Conservation (phyloP, 2,888 invertebrate species). For the Isotomurus palustris region DNA sequence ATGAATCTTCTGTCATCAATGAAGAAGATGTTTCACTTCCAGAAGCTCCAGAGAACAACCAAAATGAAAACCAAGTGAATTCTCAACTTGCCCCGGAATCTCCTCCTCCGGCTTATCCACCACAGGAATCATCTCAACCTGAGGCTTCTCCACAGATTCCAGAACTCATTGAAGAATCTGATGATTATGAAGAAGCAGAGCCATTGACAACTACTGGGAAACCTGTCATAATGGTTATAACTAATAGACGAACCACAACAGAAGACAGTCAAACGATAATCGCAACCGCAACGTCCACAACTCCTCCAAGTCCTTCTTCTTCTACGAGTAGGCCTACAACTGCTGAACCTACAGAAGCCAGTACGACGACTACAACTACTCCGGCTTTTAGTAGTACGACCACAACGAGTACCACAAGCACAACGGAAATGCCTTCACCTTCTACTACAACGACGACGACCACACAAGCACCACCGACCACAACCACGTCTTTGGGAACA, state of each 20-base stretch:
- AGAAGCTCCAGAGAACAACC: too few species aligned
- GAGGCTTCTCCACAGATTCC: too few species aligned
- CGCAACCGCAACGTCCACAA: not conserved
- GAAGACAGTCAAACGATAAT: not conserved
- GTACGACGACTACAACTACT: not conserved
- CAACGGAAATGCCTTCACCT: not conserved
- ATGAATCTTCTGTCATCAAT: too few species aligned
- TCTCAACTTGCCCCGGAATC: not conserved
- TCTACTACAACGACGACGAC: slow-evolving; percentile 1
- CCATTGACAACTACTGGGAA: not conserved
- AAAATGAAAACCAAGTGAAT: not conserved
- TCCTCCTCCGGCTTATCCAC: not conserved
- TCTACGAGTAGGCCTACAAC: not conserved
- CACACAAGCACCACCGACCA: too few species aligned
- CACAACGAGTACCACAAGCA: not conserved
- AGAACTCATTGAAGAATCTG: too few species aligned
- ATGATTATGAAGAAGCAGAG: not conserved
- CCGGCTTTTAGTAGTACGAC: not conserved
- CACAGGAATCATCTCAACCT: too few species aligned
- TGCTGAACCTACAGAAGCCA: not conserved
- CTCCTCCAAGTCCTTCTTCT: not conserved
- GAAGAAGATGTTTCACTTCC: too few species aligned
- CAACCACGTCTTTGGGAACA: too few species aligned
- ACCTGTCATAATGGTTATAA: too few species aligned
- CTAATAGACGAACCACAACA: too few species aligned